Conservation (phyloP, 2,797 vertebrate genomes). For the Serranus cabrilla region DNA sequence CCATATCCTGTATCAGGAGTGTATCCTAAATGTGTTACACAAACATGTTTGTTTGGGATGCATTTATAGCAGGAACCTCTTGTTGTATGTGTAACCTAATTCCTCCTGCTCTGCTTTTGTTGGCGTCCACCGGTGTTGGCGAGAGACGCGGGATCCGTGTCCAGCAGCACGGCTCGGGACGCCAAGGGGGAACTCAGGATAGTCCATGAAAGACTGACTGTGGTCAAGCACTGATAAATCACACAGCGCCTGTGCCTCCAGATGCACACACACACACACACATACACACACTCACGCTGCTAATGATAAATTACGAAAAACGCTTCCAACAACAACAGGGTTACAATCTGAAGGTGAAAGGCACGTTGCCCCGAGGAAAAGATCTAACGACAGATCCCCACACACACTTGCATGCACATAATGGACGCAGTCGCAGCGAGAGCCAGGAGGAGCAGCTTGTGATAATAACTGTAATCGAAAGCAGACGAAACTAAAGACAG, state of each 20-base stretch:
- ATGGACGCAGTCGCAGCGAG: conserved; percentile 54
- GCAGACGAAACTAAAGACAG: conserved; percentile 74
- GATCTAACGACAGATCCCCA: conserved; percentile 64
- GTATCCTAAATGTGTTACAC: too few relatives aligned
- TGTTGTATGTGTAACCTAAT: conserved; percentile 56
- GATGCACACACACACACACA: conserved; percentile 5
- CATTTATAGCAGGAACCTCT: conserved; percentile 44
- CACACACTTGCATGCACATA: conserved; percentile 12
- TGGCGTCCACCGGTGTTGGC: conserved; percentile 48
- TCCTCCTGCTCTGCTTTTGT: conserved; percentile 58
- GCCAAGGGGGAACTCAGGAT: conserved; percentile 50
- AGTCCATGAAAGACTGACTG: conserved; percentile 60
- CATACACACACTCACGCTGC: background rate
- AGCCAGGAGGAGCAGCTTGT: conserved; percentile 77
- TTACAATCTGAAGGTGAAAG: conserved; percentile 68
- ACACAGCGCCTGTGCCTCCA: conserved; percentile 6
- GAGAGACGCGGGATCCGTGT: conserved; percentile 18
- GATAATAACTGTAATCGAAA: conserved; percentile 86
- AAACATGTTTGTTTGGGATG: conserved; percentile 43
- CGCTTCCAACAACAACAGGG: conserved; percentile 77
- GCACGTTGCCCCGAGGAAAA: conserved; percentile 61
- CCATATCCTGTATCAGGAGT: background rate
- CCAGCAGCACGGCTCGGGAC: conserved; percentile 42
- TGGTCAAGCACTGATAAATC: conserved; percentile 70
- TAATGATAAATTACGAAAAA: conserved; percentile 69